A percentile compares a stretch with the other conserved stretches of the same genome.
Evolutionary conservation across 2,113 vertebrate genomes (phyloP).

Genomic region (Lophura nycthemera): DNA sequence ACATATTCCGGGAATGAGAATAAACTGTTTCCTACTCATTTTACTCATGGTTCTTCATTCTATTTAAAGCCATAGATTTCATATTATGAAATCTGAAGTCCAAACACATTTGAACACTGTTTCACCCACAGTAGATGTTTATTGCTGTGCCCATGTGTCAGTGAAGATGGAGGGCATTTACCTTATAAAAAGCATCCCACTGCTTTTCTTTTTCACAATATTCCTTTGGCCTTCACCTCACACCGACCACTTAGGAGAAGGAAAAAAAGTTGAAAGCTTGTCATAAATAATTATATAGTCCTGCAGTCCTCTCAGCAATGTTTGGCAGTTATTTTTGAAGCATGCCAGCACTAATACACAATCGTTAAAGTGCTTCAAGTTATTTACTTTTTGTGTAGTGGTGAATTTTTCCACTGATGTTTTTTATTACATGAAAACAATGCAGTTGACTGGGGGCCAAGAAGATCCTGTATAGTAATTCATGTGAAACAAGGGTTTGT

Average conservation of each 20-base stretch:
- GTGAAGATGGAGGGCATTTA: not conserved
- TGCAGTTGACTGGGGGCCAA: conserved; percentile 32
- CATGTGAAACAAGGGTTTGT: not conserved
- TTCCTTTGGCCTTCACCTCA: conserved; percentile 56
- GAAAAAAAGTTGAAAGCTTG: conserved; percentile 48
- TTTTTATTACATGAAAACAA: conserved; percentile 64
- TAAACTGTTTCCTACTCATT: not conserved
- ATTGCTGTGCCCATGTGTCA: not conserved
- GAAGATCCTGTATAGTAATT: not conserved
- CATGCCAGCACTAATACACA: conserved; percentile 26
- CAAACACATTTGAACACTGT: conserved; percentile 2
- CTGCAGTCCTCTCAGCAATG: conserved; percentile 15
- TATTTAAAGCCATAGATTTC: not conserved
- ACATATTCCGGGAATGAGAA: conserved; percentile 19
- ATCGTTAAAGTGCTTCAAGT: conserved; percentile 53
- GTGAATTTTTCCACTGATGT: conserved; percentile 51
- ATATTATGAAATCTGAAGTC: not conserved
- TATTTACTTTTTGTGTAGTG: conserved; percentile 59
- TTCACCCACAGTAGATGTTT: not conserved
- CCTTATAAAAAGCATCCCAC: not conserved
- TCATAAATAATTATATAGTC: conserved; percentile 64
- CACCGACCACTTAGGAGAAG: conserved; percentile 34
- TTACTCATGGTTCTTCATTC: conserved; percentile 9
- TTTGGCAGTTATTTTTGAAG: conserved; percentile 68
- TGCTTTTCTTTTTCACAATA: conserved; percentile 48